Evolutionary conservation across 1,140 invertebrate species (phyloP), one percentile per base, ranked within the genome.

Genomic region (Pomacea maculata): DNA sequence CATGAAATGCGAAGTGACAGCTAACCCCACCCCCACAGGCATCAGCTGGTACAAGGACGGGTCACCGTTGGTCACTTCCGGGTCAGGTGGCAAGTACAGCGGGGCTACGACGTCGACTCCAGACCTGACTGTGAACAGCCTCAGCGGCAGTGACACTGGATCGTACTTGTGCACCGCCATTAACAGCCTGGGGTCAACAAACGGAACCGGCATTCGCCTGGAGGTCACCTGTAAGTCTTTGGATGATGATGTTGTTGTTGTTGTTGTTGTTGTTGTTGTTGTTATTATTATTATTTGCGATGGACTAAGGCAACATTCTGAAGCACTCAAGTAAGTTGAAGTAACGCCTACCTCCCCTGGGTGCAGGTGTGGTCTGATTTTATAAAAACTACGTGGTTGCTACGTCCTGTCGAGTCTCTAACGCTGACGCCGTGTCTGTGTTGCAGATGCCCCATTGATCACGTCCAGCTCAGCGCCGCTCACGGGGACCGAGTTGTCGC

Each of bases 401-500:
- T 4, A 45, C 34, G 34, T 45, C 34, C 34, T 45, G 34, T 2
- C 3, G 34, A 45, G 34, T 45, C 34, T 45, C 34, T 45, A 45
- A 45, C 2, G 1, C 34, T 45, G 34, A 61, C 4, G 15, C 11
- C 5, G 57, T 61, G 0, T 52, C 29, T 15, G 9, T 12, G 25
- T 71, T 78, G 64, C 77, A 78, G 77, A 71, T 71, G n/a, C 65
- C 3, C 77, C 77, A 12, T 7, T 70, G n/a, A 78, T 78, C 1
- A 65, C 52, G 21, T 70, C 77, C 11, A 78, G 14, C 45, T 17
- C 9, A 54, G 54, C 77, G 57, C 12, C 34, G 11, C 34, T 71
- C 6, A 25, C 11, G 12, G 77, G 17, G 3, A 25, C 8, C n/a
- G 65, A 78, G n/a, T 25, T 71, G 10, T 55, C 65, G 14, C 29